Evolutionary conservation across 1,140 invertebrate species (phyloP), one percentile per base, ranked within the genome.

Genomic region (Hypsibius dujardini): DNA sequence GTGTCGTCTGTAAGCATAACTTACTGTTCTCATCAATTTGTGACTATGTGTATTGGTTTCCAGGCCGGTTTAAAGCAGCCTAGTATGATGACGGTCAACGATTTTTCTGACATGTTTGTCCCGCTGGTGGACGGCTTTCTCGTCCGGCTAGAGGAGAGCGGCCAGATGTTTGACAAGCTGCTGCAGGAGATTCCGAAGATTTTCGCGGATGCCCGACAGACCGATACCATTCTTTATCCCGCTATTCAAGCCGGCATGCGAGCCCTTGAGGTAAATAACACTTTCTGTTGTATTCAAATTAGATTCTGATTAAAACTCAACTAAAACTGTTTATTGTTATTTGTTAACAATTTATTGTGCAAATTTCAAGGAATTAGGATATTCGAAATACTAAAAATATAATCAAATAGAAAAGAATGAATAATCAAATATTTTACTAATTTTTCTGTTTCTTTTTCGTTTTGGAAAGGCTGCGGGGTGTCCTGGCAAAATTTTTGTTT

Each of bases 41-140:
- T n/a, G n/a, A n/a, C n/a, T n/a, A 98, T 78, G 90, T 97, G 84
- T 98, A 98, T 81, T 75, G 72, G 73, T 72, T 79, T 78, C 46
- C 78, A 87, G 85, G 84, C 85, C 73, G 83, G 80, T 50, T 82
- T 93, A 71, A 89, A 87, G 14, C 88, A 91, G 76, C 92, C 92
- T 0, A 90, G 94, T 82, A 97, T 98, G 94, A 84, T 97, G 82
- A 89, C 96, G n/a, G 92, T 98, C 1, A 90, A 91, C 2, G 95
- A 98, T 81, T 86, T 95, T 47, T 84, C 89, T 56, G 95, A 98
- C 78, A 86, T 88, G 74, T 82, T 88, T 0, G 94, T 98, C 83
- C 95, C 95, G 0, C 81, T 98, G 59, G 82, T 96, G n/a, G 92
- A 95, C 80, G 95, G 95, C 7, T 96, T 98, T 79, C 83, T 99